Percentiles rank a stretch among this genome's conserved stretches.
phyloP scores from a whole-genome alignment of 2,113 vertebrate genomes.

The Cyprinodon variegatus region DNA sequence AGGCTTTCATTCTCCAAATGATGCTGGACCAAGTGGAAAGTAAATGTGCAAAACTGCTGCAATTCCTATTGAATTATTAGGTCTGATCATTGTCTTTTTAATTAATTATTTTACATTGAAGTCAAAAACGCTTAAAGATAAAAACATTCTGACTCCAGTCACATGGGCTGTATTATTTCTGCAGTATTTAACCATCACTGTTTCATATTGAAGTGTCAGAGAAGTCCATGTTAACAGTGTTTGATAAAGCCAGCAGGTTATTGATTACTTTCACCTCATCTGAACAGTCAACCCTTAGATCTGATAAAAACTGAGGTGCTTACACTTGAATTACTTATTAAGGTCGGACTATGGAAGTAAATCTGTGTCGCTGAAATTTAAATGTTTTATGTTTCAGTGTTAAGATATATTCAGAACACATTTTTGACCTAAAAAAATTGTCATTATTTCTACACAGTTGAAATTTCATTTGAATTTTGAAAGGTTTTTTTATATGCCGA shows the following conservation, averaged over 20 bases:
- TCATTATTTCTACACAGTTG: too few relatives aligned
- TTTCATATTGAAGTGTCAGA: neutral
- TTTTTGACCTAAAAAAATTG: too few relatives aligned
- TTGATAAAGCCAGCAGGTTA: neutral
- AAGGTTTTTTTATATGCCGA: too few relatives aligned
- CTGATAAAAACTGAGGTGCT: slow-evolving; percentile 7
- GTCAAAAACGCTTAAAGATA: neutral
- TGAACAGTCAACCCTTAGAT: slow-evolving; percentile 4
- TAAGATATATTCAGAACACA: too few relatives aligned
- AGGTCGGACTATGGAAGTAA: neutral
- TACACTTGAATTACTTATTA: slow-evolving; percentile 13
- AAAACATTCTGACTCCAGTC: neutral
- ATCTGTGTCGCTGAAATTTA: too few relatives aligned
- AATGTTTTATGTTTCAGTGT: too few relatives aligned
- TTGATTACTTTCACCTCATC: neutral
- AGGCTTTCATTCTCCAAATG: too few relatives aligned
- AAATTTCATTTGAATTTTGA: too few relatives aligned
- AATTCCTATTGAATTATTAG: neutral
- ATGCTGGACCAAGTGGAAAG: neutral
- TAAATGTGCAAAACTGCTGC: neutral
- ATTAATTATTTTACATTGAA: neutral
- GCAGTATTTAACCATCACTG: neutral
- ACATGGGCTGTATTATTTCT: neutral
- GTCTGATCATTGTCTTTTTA: neutral
- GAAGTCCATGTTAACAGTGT: neutral